Conservation (phyloP, 2,888 invertebrate species). For the Ectemnius cavifrons region DNA sequence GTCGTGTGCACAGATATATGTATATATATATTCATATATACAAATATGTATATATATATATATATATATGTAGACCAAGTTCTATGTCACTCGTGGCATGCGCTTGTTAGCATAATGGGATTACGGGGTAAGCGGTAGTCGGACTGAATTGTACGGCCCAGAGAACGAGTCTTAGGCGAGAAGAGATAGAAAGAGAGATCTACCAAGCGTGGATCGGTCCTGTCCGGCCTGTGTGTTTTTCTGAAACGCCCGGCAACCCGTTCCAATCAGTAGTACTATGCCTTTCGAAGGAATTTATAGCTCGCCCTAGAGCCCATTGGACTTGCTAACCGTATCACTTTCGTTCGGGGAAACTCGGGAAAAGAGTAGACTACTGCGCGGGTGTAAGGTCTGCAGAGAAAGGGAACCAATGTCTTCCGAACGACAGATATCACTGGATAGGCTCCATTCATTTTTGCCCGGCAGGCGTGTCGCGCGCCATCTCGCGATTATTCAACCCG, state of each 20-base stretch:
- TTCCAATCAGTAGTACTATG: too few species aligned
- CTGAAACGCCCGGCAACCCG: too few species aligned
- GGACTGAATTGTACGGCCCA: conserved; percentile 47
- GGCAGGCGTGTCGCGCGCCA: background rate
- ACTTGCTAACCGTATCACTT: conserved; percentile 27
- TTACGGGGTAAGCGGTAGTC: conserved; percentile 55
- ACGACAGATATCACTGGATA: too few species aligned
- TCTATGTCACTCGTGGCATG: conserved; percentile 68
- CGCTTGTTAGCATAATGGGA: conserved; percentile 63
- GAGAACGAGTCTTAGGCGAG: conserved; percentile 24
- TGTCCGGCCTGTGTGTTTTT: background rate
- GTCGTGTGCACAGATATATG: conserved; percentile 28
- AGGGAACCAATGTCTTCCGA: too few species aligned
- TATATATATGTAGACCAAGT: conserved; percentile 56
- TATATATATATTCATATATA: conserved; percentile 42
- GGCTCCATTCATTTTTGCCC: background rate
- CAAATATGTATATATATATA: conserved; percentile 41
- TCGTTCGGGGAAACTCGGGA: background rate
- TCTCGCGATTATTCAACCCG: conserved; percentile 22
- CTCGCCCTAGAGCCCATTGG: background rate
- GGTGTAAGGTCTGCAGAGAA: background rate
- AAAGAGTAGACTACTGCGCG: background rate
- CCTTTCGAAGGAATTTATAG: too few species aligned
- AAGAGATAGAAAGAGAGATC: conserved; percentile 46
- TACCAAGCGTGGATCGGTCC: conserved; percentile 54